These are phyloP conservation scores for Aphelenchoides besseyi DNA, from an alignment of 1,140 invertebrate genomes.

Conservation along the genomic window DNA sequence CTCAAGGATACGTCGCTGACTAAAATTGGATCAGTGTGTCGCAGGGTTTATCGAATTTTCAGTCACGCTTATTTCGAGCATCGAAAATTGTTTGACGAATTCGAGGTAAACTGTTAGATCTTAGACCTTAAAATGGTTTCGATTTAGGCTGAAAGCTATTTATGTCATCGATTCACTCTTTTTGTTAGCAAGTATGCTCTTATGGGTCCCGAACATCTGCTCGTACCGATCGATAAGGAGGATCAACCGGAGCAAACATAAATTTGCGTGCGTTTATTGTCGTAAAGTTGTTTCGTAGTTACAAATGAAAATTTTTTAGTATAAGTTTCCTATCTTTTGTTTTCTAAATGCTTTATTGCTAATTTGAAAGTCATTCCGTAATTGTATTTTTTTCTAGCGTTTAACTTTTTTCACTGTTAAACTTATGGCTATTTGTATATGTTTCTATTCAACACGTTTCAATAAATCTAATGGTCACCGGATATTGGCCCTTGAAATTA, in stretches of 20 bases:
- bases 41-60: slow-evolving; percentile 97
- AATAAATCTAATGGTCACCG: too few species aligned
- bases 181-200: slow-evolving; percentile 98
- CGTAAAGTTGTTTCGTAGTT: too few species aligned
- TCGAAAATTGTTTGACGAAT: slow-evolving; percentile 90
- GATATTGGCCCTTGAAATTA: too few species aligned
- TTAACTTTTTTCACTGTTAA: too few species aligned
- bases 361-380: neutral
- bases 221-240: slow-evolving; percentile 77
- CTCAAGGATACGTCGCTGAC: slow-evolving; percentile 97
- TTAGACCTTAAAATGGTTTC: slow-evolving; percentile 24
- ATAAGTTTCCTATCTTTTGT: neutral
- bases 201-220: slow-evolving; percentile 96
- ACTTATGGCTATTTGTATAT: too few species aligned
- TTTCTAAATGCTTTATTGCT: neutral
- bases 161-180: slow-evolving; percentile 91
- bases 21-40: slow-evolving; percentile 94
- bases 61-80: slow-evolving; percentile 99
- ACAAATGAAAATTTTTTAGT: neutral
- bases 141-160: slow-evolving; percentile 77
- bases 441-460: too few species aligned
- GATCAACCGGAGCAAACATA: neutral
- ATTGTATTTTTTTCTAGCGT: neutral
- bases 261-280: neutral
- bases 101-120: slow-evolving; percentile 72